A percentile compares a stretch with the other conserved stretches of the same genome.
phyloP scores from a whole-genome alignment of 2,797 vertebrate species.

The Atherinosoma microstoma region DNA sequence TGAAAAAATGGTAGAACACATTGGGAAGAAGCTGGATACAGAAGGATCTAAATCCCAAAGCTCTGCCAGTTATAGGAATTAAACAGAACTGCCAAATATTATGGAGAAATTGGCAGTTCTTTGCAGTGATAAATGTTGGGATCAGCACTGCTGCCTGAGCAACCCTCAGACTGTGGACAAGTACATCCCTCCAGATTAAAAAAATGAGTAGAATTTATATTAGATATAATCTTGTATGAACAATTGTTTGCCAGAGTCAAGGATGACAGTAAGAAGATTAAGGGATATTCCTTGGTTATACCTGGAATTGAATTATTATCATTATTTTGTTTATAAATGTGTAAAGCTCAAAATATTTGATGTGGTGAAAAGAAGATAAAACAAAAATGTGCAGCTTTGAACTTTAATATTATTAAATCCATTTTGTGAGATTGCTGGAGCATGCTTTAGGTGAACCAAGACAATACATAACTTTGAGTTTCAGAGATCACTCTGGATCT shows the following conservation, averaged over 20 bases:
- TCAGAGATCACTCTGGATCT: constrained; percentile 14
- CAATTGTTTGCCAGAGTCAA: background rate
- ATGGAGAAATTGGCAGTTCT: background rate
- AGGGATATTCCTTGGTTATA: background rate
- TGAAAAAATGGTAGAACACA: background rate
- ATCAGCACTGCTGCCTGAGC: background rate
- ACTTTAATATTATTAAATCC: constrained; percentile 33
- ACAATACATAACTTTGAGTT: constrained; percentile 11
- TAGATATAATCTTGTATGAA: background rate
- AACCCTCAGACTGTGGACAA: background rate
- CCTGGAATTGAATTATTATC: background rate
- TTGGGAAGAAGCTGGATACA: background rate
- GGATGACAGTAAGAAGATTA: background rate
- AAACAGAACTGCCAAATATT: background rate
- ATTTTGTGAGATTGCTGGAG: constrained; percentile 30
- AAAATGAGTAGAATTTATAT: background rate
- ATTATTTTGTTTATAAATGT: background rate
- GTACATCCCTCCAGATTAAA: background rate
- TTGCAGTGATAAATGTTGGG: background rate
- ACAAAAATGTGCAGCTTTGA: constrained; percentile 10
- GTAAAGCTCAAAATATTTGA: background rate
- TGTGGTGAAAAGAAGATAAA: background rate
- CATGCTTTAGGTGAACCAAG: constrained; percentile 33
- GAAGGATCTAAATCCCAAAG: background rate
- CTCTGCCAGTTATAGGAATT: background rate